These are phyloP conservation scores for Arenaria interpres DNA, from an alignment of 2,113 vertebrate species.

Conservation along the genomic window DNA sequence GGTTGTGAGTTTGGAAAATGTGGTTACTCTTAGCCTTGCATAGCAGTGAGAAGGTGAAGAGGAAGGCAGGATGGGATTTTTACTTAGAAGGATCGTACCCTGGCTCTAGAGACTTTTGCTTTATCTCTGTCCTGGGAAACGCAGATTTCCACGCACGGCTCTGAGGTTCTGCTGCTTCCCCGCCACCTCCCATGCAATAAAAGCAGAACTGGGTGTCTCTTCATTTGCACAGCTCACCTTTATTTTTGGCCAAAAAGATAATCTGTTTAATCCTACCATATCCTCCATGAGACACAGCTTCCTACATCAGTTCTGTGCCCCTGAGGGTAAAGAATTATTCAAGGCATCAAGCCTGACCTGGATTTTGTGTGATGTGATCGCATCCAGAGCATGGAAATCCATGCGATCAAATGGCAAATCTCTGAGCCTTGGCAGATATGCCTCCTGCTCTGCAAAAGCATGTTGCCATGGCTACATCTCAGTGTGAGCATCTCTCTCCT, in stretches of 20 bases:
- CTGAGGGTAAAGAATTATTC: conserved; percentile 62
- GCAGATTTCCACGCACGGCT: not conserved
- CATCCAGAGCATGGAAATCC: conserved; percentile 67
- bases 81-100: not conserved
- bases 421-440: conserved; percentile 69
- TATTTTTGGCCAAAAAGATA: conserved; percentile 37
- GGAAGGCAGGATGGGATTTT: not conserved
- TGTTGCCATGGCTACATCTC: conserved; percentile 73
- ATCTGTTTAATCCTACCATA: conserved; percentile 49
- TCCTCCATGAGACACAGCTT: not conserved
- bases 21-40: not conserved
- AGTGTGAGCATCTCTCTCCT: conserved; percentile 55
- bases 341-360: conserved; percentile 64
- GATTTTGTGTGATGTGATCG: conserved; percentile 66
- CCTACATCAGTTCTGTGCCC: conserved; percentile 47
- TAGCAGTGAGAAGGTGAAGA: not conserved
- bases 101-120: not conserved
- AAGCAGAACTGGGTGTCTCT: not conserved
- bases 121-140: not conserved
- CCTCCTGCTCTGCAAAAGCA: conserved; percentile 62
- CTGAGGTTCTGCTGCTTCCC: not conserved
- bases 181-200: not conserved
- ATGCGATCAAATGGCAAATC: conserved; percentile 65
- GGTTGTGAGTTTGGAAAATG: not conserved
- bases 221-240: conserved; percentile 34